A percentile compares a stretch with the other conserved stretches of the same genome.
Evolutionary conservation across 2,797 vertebrate species (phyloP).

Genomic region (Staurois parvus): DNA sequence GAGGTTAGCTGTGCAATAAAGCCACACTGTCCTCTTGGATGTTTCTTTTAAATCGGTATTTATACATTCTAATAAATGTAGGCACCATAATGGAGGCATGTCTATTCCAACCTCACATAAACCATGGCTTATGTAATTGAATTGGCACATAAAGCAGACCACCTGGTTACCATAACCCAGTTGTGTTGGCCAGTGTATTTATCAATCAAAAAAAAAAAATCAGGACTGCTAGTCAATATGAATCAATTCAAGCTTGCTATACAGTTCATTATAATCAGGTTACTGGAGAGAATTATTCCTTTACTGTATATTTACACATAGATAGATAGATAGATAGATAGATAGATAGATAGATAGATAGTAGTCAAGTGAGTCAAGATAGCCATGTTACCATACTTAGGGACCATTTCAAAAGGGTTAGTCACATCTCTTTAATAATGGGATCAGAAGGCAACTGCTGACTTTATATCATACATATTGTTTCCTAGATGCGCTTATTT

Average conservation of each 20-base stretch:
- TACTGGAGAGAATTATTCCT: neutral
- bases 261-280: too few species aligned
- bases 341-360: too few species aligned
- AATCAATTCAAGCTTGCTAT: conserved; percentile 7
- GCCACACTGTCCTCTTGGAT: conserved; percentile 29
- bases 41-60: neutral
- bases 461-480: too few species aligned
- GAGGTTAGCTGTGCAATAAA: neutral
- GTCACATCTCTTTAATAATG: too few species aligned
- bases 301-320: neutral
- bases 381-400: too few species aligned
- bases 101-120: conserved; percentile 14
- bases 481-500: too few species aligned
- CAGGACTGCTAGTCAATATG: neutral
- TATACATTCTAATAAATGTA: conserved; percentile 14
- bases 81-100: conserved; percentile 16
- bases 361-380: too few species aligned
- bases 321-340: too few species aligned
- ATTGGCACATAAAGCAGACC: conserved; percentile 23
- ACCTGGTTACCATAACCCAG: conserved; percentile 37
- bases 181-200: conserved; percentile 10
- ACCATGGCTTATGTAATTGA: conserved; percentile 25
- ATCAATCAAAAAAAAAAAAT: too few species aligned
- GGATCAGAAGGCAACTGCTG: too few species aligned
- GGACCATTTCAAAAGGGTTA: too few species aligned